Percentiles rank a stretch among this genome's conserved stretches.
Evolutionary conservation across 2,797 vertebrate species (phyloP).

Genomic region (Iguana delicatissima): DNA sequence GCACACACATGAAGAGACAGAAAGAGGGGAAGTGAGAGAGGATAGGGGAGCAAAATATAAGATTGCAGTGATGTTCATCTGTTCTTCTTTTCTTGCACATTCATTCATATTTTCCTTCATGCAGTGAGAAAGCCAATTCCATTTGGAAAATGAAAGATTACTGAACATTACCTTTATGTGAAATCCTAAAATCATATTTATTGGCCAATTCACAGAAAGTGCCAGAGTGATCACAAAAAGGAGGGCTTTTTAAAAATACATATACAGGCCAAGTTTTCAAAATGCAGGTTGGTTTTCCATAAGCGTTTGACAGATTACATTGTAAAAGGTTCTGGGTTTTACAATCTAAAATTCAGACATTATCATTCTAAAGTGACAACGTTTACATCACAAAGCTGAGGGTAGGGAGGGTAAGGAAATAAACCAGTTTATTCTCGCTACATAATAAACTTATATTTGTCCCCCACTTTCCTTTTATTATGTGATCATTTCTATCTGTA

Average conservation of each 20-base stretch:
- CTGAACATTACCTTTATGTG: conserved; percentile 74
- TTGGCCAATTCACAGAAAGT: conserved; percentile 86
- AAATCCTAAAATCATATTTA: conserved; percentile 87
- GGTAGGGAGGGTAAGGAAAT: conserved; percentile 43
- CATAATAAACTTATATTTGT: conserved; percentile 50
- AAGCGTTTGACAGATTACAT: conserved; percentile 74
- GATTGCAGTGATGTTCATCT: background rate
- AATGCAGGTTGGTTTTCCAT: conserved; percentile 75
- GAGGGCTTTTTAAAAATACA: conserved; percentile 74
- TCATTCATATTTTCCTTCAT: conserved; percentile 25
- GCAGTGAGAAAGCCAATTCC: conserved; percentile 36
- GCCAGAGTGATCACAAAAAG: conserved; percentile 77
- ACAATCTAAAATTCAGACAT: conserved; percentile 70
- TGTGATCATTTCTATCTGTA: conserved; percentile 49
- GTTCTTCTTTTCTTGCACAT: background rate
- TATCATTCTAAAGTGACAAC: conserved; percentile 51
- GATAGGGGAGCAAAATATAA: background rate
- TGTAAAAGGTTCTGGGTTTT: conserved; percentile 61
- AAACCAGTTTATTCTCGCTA: conserved; percentile 48
- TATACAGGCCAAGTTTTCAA: conserved; percentile 77
- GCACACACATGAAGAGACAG: background rate
- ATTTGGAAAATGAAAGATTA: conserved; percentile 61
- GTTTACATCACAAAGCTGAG: conserved; percentile 57
- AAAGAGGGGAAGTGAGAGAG: background rate
- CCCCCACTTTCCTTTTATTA: conserved; percentile 23